Evolutionary conservation across 2,888 invertebrate genomes (phyloP), one percentile per base, ranked within the genome.

Genomic region (Dryomyza anilis): DNA sequence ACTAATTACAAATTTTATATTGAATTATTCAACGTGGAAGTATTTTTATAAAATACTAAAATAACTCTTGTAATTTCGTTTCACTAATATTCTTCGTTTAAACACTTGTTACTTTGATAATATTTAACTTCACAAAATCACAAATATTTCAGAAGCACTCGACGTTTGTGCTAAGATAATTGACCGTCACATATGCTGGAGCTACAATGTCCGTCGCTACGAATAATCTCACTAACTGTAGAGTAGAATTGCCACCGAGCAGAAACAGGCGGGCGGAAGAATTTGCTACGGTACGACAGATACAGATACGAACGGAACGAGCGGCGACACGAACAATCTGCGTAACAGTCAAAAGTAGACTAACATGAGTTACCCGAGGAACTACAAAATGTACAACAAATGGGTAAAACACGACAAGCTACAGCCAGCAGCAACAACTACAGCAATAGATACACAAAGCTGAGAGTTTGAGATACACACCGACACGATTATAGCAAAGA

Each of bases 281-380:
- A 58, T 53, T 68, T 68, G 55, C 46, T 48, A 23, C 59, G n/a
- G 29, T 27, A 33, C 48, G 27, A 60, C 55, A 53, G 59, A 21
- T 36, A 60, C 48, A n/a, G 46, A 21, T 66, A 69, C 71, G 70
- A 64, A 69, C 72, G 73, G 66, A 69, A 43, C 53, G 39, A 43
- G 43, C 39, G 5, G 52, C 75, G 77, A 74, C 73, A 73, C 78
- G 76, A 80, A 81, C 82, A 79, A 82, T 79, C 81, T 78, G 78
- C 79, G 78, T 81, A 81, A 81, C 83, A 82, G 82, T 81, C 82
- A 81, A 81, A 83, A 81, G 80, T 80, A 81, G 82, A 82, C 82
- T 82, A 82, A 81, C 83, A 82, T 78, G 81, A 80, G 76, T 80
- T 80, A 77, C 78, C 78, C 80, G 79, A 78, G 80, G 78, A 79